Percentiles rank a stretch among this genome's conserved stretches.
These are phyloP conservation scores for Barbus barbus DNA, from an alignment of 2,113 vertebrate species.

Conservation along the genomic window DNA sequence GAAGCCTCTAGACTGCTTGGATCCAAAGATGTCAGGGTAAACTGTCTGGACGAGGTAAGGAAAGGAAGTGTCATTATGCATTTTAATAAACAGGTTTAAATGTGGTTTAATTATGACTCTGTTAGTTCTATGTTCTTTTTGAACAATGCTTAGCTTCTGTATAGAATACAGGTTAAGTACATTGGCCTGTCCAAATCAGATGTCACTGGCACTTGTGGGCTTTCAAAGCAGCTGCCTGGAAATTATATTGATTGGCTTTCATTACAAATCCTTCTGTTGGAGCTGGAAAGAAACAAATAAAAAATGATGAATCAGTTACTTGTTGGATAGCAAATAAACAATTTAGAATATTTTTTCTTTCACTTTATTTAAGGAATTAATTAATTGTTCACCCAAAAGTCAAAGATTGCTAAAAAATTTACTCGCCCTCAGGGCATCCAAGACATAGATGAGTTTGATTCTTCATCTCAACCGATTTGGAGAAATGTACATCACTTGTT, in stretches of 20 bases:
- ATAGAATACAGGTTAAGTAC: background rate
- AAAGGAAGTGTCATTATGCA: background rate
- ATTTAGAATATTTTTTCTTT: background rate
- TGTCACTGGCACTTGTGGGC: slow-evolving; percentile 44
- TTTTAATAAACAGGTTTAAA: background rate
- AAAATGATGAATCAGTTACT: background rate
- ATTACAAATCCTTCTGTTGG: background rate
- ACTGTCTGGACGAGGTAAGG: slow-evolving; percentile 95
- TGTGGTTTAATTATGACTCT: background rate
- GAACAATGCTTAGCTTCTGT: background rate
- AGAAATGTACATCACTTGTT: background rate
- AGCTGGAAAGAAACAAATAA: background rate
- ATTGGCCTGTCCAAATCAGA: slow-evolving; percentile 64
- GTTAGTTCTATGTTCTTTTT: background rate
- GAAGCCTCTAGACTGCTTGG: slow-evolving; percentile 89
- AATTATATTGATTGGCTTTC: background rate
- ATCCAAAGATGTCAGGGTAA: slow-evolving; percentile 92
- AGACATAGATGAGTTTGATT: background rate
- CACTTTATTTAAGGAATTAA: background rate
- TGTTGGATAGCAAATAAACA: background rate
- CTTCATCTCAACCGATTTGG: background rate
- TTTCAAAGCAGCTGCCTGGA: slow-evolving; percentile 17
- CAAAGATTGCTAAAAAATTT: too few relatives aligned
- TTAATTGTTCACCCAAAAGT: background rate
- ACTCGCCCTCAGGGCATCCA: too few relatives aligned